Percentiles rank a stretch among this genome's conserved stretches.
Conservation (phyloP, 1,140 invertebrate species). For the Branchinecta lindahli region DNA sequence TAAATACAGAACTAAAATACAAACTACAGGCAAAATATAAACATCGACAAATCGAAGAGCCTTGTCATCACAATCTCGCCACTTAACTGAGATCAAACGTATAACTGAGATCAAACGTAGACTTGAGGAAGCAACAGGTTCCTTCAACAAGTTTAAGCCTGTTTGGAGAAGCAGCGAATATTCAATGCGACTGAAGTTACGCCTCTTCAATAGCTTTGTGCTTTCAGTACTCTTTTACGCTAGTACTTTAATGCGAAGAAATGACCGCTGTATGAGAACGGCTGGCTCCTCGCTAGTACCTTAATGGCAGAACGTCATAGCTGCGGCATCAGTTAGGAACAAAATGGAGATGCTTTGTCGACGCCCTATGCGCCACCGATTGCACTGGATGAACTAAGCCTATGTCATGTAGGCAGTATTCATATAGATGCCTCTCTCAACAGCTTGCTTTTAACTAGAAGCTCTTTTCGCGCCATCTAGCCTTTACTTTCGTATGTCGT, state of each 20-base stretch:
- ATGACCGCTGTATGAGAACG: not conserved
- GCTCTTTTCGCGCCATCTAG: too few species aligned
- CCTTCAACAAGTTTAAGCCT: not conserved
- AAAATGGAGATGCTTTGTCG: conserved; percentile 3
- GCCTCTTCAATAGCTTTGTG: not conserved
- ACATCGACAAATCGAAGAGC: conserved; percentile 4
- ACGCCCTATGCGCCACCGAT: conserved; percentile 7
- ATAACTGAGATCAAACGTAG: not conserved
- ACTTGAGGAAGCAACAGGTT: not conserved
- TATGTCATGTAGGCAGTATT: too few species aligned
- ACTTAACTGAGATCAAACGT: too few species aligned
- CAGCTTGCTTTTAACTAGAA: too few species aligned
- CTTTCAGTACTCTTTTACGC: not conserved
- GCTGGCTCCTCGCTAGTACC: not conserved
- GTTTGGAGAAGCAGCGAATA: not conserved
- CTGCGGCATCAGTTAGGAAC: not conserved
- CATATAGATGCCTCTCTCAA: too few species aligned
- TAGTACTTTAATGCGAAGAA: not conserved
- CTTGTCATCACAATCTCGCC: not conserved
- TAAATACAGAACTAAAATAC: too few species aligned
- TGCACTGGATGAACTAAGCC: not conserved
- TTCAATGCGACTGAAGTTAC: not conserved
- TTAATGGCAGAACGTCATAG: not conserved
- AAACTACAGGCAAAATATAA: not conserved
- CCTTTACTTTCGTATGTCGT: too few species aligned